Base-by-base conservation (phyloP, 2,888 invertebrate species). In the Apoda limacodes region DNA sequence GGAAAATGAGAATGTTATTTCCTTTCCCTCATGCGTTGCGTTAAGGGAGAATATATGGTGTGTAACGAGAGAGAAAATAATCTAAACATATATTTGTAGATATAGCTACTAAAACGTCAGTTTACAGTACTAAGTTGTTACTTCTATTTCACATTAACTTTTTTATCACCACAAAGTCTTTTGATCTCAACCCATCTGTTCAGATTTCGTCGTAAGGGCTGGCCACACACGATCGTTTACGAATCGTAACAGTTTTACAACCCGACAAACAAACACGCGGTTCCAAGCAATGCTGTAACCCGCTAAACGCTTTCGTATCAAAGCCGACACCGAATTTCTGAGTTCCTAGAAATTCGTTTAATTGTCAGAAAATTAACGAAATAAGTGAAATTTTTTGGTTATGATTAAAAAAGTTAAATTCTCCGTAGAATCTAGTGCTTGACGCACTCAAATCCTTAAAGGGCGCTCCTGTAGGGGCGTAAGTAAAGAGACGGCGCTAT, bases 151-250 rank as follows among this genome's bases (percentile, higher is more conserved):
- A 65, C 72, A 75, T 75, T 63, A 74, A 72, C 64, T 67, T 56
- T 74, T 78, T 80, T 75, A 76, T 74, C 67, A 60, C 64, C 59
- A 46, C 52, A 48, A 35, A 52, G 48, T 57, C 71, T 67, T 78
- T 80, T 80, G 80, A 80, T 78, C 64, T 76, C 64, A 39, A 53
- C 55, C 68, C 80, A 78, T 78, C 80, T 78, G 80, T 66, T 64
- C 63, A 55, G 63, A 69, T 65, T 76, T 80, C 80, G 76, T 68
- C 71, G 78, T 80, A 80, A 80, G 78, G 72, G 70, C 70, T 69
- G 78, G 65, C 80, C 78, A 80, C 80, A 78, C 80, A 75, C 78
- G 75, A 66, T 42, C 65, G 71, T 78, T 76, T 80, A 78, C 76
- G 68, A 63, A 64, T 64, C 68, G 53, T 66, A 68, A 67, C 75